These are phyloP conservation scores for Chloroceryle amazona DNA, from an alignment of 2,797 vertebrate species.

Conservation along the genomic window DNA sequence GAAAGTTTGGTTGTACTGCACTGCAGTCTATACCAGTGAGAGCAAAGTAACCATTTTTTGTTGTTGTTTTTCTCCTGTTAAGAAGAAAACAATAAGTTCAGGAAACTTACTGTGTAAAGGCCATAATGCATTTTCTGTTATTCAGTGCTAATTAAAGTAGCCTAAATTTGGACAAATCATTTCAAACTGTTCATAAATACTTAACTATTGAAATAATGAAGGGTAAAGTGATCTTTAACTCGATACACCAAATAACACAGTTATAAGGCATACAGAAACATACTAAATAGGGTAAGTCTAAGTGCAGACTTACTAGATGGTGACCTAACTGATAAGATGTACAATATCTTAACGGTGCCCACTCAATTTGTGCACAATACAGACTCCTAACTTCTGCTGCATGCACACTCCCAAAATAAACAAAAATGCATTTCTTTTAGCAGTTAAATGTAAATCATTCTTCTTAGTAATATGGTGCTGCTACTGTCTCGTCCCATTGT, in stretches of 20 bases:
- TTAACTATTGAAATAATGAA: not conserved
- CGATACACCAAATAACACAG: not conserved
- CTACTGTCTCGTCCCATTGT: not conserved
- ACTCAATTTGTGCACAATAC: not conserved
- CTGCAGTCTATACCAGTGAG: not conserved
- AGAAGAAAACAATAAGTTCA: too few species aligned
- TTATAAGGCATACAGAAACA: accelerated
- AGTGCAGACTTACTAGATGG: not conserved
- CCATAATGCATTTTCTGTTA: not conserved
- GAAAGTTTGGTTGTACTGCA: not conserved
- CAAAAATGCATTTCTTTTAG: not conserved
- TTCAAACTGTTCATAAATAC: not conserved
- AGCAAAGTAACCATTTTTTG: not conserved
- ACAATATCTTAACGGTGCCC: not conserved
- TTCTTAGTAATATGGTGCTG: not conserved
- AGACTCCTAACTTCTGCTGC: not conserved
- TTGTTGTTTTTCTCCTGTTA: too few species aligned
- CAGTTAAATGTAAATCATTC: not conserved
- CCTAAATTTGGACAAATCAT: not conserved
- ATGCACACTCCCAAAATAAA: not conserved
- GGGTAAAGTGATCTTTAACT: not conserved
- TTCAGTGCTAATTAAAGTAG: not conserved
- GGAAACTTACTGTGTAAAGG: not conserved
- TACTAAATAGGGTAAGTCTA: not conserved
- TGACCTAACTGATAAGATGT: not conserved